These are phyloP conservation scores for Diloba caeruleocephala DNA, from an alignment of 2,888 invertebrate species.

Conservation along the genomic window DNA sequence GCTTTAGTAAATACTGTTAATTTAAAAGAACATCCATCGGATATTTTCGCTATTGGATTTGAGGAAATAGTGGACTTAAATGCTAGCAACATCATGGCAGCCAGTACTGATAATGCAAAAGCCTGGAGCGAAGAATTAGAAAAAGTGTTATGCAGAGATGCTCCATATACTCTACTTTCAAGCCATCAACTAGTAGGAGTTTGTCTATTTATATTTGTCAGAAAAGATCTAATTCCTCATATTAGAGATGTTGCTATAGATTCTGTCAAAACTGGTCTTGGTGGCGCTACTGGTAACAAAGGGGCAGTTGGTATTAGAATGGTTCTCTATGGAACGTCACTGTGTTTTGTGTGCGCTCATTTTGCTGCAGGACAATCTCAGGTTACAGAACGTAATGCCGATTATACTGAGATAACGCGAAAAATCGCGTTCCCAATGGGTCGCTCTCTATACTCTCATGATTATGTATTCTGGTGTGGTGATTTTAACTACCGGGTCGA, in stretches of 20 bases:
- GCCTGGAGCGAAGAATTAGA: constrained; percentile 98
- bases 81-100: constrained; percentile 99
- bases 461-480: constrained; percentile 99
- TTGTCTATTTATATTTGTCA: constrained; percentile 97
- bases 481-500: constrained; percentile 99
- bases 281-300: constrained; percentile 99
- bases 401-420: constrained; percentile 98
- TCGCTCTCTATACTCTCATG: constrained; percentile 97
- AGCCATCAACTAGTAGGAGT: constrained; percentile 99
- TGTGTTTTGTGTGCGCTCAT: constrained; percentile 99
- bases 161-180: constrained; percentile 96
- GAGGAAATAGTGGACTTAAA: constrained; percentile 99
- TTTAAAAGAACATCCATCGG: constrained; percentile 91
- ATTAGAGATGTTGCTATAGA: constrained; percentile 98
- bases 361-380: constrained; percentile 99
- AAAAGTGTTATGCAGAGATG: constrained; percentile 96
- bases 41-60: constrained; percentile 99
- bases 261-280: constrained; percentile 99
- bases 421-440: constrained; percentile 98
- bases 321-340: constrained; percentile 96
- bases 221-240: constrained; percentile 96
- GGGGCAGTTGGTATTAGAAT: constrained; percentile 98
- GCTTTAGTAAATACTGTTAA: constrained; percentile 83
- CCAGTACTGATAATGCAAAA: constrained; percentile 96
- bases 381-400: constrained; percentile 97